phyloP scores from a whole-genome alignment of 2,797 vertebrate genomes.

The Iguana delicatissima region DNA sequence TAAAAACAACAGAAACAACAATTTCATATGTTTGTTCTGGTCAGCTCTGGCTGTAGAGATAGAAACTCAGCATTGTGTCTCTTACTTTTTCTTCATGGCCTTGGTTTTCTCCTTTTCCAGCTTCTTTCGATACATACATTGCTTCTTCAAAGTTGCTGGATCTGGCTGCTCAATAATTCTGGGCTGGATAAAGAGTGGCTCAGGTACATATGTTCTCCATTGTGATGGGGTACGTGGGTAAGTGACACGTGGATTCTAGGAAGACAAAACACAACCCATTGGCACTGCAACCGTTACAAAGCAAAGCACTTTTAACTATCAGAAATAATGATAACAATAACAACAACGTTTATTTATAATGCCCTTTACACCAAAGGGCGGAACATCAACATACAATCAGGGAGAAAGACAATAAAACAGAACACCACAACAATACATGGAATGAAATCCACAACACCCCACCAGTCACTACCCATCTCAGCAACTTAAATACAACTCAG shows the following conservation, averaged over 20 bases:
- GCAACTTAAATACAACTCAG: too few relatives aligned
- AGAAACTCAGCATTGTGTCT: not conserved
- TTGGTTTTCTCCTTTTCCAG: constrained; percentile 29
- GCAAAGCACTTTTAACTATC: not conserved
- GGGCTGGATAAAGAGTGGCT: not conserved
- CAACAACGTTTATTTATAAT: too few relatives aligned
- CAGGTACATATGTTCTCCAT: constrained; percentile 7
- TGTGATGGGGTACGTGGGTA: constrained; percentile 25
- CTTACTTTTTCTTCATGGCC: constrained; percentile 39
- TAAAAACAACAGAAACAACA: not conserved
- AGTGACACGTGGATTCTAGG: constrained; percentile 14
- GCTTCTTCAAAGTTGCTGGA: not conserved
- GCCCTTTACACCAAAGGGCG: too few relatives aligned
- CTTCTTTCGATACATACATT: constrained; percentile 21
- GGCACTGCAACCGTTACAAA: not conserved
- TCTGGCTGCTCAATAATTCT: constrained; percentile 28
- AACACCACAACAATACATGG: too few relatives aligned
- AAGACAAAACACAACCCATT: not conserved
- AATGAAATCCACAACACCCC: too few relatives aligned
- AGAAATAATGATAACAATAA: not conserved
- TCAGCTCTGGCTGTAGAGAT: not conserved
- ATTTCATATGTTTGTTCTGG: not conserved
- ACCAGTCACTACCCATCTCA: too few relatives aligned
- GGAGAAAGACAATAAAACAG: too few relatives aligned
- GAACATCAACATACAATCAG: too few relatives aligned